These are phyloP conservation scores for Pogonus chalceus DNA, from an alignment of 1,140 invertebrate genomes.

Conservation along the genomic window DNA sequence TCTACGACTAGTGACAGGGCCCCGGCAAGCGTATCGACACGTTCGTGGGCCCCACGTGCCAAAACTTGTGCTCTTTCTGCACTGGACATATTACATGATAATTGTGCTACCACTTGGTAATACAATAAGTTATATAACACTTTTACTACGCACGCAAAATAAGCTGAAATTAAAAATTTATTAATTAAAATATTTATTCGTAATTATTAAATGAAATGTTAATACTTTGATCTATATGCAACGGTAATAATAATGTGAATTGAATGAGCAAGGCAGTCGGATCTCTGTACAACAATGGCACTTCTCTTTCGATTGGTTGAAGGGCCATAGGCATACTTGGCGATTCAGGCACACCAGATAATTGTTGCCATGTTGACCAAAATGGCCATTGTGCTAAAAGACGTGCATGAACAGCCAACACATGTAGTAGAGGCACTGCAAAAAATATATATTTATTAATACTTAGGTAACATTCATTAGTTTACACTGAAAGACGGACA, in stretches of 20 bases:
- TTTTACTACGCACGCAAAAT: conserved; percentile 76
- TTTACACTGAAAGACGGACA: too few species aligned
- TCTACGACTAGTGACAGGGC: conserved; percentile 40
- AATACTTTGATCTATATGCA: conserved; percentile 74
- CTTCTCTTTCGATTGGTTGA: conserved; percentile 48
- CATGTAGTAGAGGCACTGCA: conserved; percentile 77
- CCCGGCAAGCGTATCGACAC: conserved; percentile 23
- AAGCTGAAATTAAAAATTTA: conserved; percentile 48
- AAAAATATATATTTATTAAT: conserved; percentile 11
- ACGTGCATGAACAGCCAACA: conserved; percentile 69
- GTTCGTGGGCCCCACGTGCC: conserved; percentile 12
- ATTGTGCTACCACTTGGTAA: conserved; percentile 71
- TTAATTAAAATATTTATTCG: not conserved
- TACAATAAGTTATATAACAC: conserved; percentile 80
- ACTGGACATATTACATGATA: conserved; percentile 54
- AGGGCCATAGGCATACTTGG: conserved; percentile 30
- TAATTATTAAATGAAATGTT: not conserved
- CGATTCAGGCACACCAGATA: conserved; percentile 40
- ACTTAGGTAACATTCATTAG: too few species aligned
- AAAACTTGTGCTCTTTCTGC: conserved; percentile 34
- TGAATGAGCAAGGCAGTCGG: conserved; percentile 75
- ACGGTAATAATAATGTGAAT: conserved; percentile 72
- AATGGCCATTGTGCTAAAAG: conserved; percentile 53
- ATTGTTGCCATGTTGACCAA: conserved; percentile 53
- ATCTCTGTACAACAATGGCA: conserved; percentile 77